These are phyloP conservation scores for Drosophila santomea DNA, from an alignment of 1,140 invertebrate genomes.

Conservation along the genomic window DNA sequence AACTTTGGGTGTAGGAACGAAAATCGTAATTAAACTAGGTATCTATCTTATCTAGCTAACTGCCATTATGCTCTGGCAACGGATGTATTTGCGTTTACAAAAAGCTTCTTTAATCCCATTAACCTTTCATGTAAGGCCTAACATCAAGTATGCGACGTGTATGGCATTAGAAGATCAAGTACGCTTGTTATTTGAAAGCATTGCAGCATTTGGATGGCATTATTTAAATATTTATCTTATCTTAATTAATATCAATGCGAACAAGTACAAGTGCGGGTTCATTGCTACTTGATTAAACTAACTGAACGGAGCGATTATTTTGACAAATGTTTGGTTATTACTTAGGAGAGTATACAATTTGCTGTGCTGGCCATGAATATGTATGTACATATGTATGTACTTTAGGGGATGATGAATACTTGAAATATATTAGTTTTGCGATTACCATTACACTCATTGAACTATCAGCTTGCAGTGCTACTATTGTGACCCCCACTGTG, in stretches of 20 bases:
- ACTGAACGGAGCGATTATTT: conserved; percentile 17
- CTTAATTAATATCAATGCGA: conserved; percentile 3
- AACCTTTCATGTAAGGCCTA: background rate
- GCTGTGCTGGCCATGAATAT: too few species aligned
- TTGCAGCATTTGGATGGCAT: too few species aligned
- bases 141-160: conserved; percentile 1
- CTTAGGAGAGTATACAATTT: background rate
- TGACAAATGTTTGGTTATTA: conserved; percentile 34
- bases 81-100: background rate
- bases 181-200: too few species aligned
- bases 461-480: background rate
- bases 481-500: conserved; percentile 11
- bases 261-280: background rate
- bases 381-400: too few species aligned
- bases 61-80: too few species aligned
- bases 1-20: conserved; percentile 3
- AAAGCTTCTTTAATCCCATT: conserved; percentile 1
- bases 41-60: conserved; percentile 18
- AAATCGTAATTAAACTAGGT: conserved; percentile 11
- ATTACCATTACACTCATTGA: too few species aligned
- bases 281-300: too few species aligned
- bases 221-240: conserved; percentile 5
- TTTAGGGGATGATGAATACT: too few species aligned
- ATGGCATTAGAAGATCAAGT: background rate
- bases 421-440: too few species aligned